Percentiles rank a stretch among this genome's conserved stretches.
These are phyloP conservation scores for Liasis olivaceus DNA, from an alignment of 2,797 vertebrate species.

Conservation along the genomic window DNA sequence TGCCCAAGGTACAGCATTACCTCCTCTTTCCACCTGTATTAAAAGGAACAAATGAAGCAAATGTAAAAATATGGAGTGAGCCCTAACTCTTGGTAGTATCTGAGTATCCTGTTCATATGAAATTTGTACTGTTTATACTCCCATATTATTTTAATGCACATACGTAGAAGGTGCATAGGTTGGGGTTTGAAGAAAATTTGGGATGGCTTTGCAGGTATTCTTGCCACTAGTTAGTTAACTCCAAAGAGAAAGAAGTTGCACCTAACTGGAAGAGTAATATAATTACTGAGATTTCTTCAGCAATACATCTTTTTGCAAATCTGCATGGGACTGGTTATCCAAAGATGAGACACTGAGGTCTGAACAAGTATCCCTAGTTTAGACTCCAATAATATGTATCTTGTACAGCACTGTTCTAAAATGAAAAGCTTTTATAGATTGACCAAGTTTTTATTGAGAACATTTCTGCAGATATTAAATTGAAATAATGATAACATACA, in stretches of 20 bases:
- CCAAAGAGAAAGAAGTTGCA: neutral
- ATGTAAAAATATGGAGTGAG: neutral
- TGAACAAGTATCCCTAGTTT: neutral
- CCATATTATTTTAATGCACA: neutral
- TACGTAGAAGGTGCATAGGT: neutral
- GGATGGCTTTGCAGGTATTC: neutral
- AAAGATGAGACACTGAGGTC: neutral
- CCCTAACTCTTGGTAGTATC: neutral
- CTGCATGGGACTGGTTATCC: neutral
- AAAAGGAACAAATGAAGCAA: neutral
- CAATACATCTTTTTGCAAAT: neutral
- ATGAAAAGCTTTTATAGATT: neutral
- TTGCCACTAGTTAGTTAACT: neutral
- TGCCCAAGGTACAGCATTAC: neutral
- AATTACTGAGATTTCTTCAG: neutral
- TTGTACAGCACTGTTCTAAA: neutral
- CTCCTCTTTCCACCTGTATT: neutral
- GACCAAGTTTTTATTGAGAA: conserved; percentile 37
- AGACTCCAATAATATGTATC: neutral
- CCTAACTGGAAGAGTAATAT: neutral
- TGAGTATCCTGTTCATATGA: neutral
- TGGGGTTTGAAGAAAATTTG: neutral
- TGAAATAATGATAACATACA: neutral
- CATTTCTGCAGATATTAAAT: conserved; percentile 3
- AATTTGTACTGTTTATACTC: neutral